These are phyloP conservation scores for Palythoa heliodiscus DNA, from an alignment of 92 coral and sea anemone species.

Conservation along the genomic window DNA sequence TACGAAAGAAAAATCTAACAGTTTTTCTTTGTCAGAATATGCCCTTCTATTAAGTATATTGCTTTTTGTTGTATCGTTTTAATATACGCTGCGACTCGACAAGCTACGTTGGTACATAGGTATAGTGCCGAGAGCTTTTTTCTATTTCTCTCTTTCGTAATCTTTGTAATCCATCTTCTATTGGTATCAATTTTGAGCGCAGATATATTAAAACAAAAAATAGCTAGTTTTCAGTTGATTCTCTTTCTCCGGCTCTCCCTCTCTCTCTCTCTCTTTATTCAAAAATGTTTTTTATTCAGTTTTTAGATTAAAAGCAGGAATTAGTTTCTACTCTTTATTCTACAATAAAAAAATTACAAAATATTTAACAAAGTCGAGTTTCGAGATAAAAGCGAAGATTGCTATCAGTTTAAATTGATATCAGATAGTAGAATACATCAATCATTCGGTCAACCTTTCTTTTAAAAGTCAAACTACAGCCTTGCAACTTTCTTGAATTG, in stretches of 20 bases:
- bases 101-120: background rate
- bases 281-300: background rate
- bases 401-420: background rate
- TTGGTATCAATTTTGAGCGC: constrained; percentile 1
- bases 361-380: background rate
- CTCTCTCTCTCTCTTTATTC: background rate
- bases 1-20: background rate
- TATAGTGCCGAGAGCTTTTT: background rate
- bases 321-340: background rate
- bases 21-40: constrained; percentile 20
- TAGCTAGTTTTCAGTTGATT: background rate
- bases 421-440: background rate
- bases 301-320: background rate
- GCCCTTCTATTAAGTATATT: background rate
- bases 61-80: background rate
- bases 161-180: constrained; percentile 14
- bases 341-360: constrained; percentile 7
- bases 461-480: constrained; percentile 12
- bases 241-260: too few relatives aligned
- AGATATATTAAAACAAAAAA: constrained; percentile 33
- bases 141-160: background rate
- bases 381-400: background rate
- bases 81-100: constrained; percentile 5
- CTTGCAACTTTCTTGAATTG: background rate
- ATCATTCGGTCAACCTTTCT: constrained; percentile 26